Conservation (phyloP, 2,797 vertebrate genomes). For the Arremon brunneinucha region DNA sequence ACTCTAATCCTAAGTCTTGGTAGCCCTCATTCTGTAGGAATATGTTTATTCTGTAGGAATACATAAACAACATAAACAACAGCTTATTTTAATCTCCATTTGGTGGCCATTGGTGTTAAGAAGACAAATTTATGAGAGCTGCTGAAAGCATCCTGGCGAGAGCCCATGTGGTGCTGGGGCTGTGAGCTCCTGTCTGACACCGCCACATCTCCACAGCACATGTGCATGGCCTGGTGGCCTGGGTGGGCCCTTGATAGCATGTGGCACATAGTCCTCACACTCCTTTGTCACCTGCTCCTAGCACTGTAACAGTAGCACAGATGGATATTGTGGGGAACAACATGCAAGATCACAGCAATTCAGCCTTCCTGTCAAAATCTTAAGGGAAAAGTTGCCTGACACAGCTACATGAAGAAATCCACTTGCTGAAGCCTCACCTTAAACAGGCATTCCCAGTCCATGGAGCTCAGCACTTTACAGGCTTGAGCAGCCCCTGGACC, state of each 20-base stretch:
- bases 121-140: neutral
- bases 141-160: accelerated
- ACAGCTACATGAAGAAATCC: neutral
- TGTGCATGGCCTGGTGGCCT: neutral
- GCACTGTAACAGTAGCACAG: neutral
- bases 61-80: neutral
- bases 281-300: slow-evolving; percentile 13
- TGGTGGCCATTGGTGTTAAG: neutral
- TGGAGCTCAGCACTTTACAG: slow-evolving; percentile 10
- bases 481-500: slow-evolving; percentile 38
- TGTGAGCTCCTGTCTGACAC: neutral
- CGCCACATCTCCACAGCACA: accelerated
- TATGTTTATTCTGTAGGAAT: too few relatives aligned
- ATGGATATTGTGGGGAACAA: neutral
- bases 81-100: neutral
- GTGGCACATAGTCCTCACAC: neutral
- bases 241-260: neutral
- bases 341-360: slow-evolving; percentile 14
- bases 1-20: neutral
- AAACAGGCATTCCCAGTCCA: slow-evolving; percentile 33
- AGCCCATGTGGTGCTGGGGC: accelerated
- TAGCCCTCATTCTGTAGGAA: neutral
- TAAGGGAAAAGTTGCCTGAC: slow-evolving; percentile 7
- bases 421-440: slow-evolving; percentile 50
- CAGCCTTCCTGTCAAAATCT: slow-evolving; percentile 30